A percentile compares a stretch with the other conserved stretches of the same genome.
Conservation (phyloP, 2,888 invertebrate species). For the Scaptomyza flava region DNA sequence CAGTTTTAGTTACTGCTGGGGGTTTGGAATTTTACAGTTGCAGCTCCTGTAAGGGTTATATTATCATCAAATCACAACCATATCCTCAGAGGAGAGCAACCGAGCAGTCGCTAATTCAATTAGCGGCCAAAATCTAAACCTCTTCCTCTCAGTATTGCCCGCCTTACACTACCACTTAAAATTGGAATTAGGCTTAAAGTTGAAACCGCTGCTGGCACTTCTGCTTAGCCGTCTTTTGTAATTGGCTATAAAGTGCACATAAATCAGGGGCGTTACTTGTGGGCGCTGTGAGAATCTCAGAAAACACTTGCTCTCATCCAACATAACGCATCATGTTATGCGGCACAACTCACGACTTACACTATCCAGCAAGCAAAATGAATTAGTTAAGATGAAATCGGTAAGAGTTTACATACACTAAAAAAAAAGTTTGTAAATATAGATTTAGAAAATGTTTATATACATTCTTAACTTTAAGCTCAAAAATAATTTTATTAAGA, state of each 20-base stretch:
- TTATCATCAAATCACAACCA: constrained; percentile 56
- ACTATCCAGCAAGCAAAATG: constrained; percentile 34
- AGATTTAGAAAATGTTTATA: no score
- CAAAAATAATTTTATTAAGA: no score
- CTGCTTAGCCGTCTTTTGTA: constrained; percentile 41
- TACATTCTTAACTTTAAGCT: no score
- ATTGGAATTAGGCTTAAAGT: constrained; percentile 39
- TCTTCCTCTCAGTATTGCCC: background rate
- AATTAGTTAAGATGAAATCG: no score
- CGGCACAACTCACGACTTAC: constrained; percentile 13
- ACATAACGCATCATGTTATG: constrained; percentile 22
- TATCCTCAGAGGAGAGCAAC: constrained; percentile 23
- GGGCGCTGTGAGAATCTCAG: constrained; percentile 19
- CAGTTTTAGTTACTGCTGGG: background rate
- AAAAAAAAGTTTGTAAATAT: no score
- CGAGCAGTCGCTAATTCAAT: constrained; percentile 64
- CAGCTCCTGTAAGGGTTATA: constrained; percentile 28
- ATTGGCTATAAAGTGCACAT: constrained; percentile 74
- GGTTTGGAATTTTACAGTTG: background rate
- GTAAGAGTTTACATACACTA: no score
- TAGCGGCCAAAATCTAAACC: constrained; percentile 56
- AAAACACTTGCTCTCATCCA: constrained; percentile 29
- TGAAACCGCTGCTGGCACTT: constrained; percentile 27
- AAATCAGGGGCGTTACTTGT: constrained; percentile 47
- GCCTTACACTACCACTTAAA: constrained; percentile 15